Conservation (phyloP, 2,113 vertebrate species). For the Silurus asotus region DNA sequence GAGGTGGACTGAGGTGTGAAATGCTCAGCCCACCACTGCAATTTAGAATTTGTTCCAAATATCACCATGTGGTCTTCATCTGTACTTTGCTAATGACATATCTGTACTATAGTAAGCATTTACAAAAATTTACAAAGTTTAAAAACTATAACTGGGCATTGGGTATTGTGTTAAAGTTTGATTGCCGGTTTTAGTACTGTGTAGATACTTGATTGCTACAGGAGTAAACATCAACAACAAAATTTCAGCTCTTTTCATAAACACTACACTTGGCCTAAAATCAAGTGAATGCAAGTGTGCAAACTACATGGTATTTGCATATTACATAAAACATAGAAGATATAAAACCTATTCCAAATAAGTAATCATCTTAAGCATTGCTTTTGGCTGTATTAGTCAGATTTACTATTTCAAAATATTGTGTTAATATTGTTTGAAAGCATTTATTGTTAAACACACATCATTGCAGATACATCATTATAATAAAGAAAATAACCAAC, state of each 20-base stretch:
- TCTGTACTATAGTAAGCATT: too few species aligned
- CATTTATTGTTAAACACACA: not conserved
- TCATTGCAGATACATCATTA: not conserved
- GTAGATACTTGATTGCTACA: not conserved
- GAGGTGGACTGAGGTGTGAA: too few species aligned
- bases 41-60: too few species aligned
- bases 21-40: too few species aligned
- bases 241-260: not conserved
- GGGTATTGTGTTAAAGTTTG: too few species aligned
- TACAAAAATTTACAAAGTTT: too few species aligned
- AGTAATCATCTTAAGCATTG: not conserved
- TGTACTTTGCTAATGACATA: too few species aligned
- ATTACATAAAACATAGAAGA: not conserved
- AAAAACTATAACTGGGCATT: too few species aligned
- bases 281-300: not conserved
- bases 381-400: not conserved
- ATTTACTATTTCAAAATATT: not conserved
- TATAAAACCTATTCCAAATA: not conserved
- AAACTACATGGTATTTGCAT: not conserved
- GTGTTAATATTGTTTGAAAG: not conserved
- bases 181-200: too few species aligned
- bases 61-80: too few species aligned
- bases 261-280: not conserved
- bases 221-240: not conserved
- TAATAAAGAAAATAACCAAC: constrained; percentile 14